Percentiles rank a stretch among this genome's conserved stretches.
Evolutionary conservation across 2,113 vertebrate genomes (phyloP).

Genomic region (Talpa occidentalis): DNA sequence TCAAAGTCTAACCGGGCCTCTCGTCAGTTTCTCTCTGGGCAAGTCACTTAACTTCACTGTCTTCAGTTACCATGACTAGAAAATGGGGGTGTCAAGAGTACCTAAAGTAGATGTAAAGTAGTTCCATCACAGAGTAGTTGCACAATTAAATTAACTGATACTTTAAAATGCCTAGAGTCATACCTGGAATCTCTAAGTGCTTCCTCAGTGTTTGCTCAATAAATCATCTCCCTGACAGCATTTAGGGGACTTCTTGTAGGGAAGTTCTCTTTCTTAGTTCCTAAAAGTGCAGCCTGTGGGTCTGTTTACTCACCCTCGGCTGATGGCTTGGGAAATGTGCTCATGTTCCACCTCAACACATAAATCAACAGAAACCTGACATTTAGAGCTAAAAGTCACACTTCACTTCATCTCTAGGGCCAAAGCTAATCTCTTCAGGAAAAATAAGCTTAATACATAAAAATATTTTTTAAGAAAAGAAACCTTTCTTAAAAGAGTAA

Average conservation of each 20-base stretch:
- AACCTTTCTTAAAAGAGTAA: not conserved
- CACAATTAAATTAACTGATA: constrained; percentile 8
- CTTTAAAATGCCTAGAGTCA: not conserved
- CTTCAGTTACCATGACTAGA: not conserved
- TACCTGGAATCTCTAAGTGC: not conserved
- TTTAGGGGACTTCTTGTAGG: not conserved
- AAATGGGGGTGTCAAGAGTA: not conserved
- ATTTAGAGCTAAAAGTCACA: constrained; percentile 21
- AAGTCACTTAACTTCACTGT: not conserved
- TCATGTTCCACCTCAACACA: not conserved
- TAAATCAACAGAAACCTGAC: not conserved
- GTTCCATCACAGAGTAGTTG: not conserved
- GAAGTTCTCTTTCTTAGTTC: constrained; percentile 14
- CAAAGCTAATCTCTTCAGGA: not conserved
- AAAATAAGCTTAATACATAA: not conserved
- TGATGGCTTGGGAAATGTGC: not conserved
- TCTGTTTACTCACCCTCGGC: not conserved
- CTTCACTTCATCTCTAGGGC: not conserved
- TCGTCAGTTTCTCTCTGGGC: not conserved
- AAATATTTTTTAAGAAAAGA: not conserved
- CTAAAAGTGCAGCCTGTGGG: not conserved
- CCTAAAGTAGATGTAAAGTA: not conserved
- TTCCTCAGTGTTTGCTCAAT: not conserved
- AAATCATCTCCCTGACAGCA: not conserved
- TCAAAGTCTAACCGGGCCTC: not conserved